Evolutionary conservation across 1,140 invertebrate genomes (phyloP).

Genomic region (Heliconius eleuchia): DNA sequence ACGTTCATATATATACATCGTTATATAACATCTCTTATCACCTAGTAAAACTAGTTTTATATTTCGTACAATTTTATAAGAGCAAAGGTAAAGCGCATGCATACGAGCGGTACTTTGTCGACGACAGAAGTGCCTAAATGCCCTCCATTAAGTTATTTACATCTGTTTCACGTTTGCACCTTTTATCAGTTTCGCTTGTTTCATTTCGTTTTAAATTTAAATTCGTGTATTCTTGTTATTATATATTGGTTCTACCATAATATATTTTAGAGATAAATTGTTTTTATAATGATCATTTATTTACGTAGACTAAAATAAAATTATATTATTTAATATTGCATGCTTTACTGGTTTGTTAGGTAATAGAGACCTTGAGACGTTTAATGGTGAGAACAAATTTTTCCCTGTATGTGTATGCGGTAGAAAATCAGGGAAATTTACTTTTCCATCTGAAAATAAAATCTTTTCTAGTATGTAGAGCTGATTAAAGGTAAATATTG

Average conservation of each 20-base stretch:
- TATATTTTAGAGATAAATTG: too few species aligned
- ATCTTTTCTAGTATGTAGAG: neutral
- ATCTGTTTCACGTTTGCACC: neutral
- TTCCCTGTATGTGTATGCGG: neutral
- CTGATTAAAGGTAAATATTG: neutral
- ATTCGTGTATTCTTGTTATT: neutral
- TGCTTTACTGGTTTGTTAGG: too few species aligned
- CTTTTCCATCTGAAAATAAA: neutral
- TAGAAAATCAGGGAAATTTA: neutral
- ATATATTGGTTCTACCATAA: neutral
- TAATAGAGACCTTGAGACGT: too few species aligned
- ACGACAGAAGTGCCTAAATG: neutral
- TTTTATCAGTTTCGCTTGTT: neutral
- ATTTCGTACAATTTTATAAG: neutral
- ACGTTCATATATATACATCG: neutral
- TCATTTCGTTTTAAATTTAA: too few species aligned
- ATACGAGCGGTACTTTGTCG: conserved; percentile 1
- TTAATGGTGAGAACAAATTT: neutral
- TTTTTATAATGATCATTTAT: too few species aligned
- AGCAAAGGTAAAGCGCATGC: neutral
- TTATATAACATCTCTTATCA: neutral
- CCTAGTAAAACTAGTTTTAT: neutral
- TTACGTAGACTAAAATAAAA: too few species aligned
- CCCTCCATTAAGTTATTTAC: neutral
- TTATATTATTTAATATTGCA: too few species aligned